Evolutionary conservation across 2,888 invertebrate genomes (phyloP), one percentile per base, ranked within the genome.

Genomic region (Drosophila falleni): DNA sequence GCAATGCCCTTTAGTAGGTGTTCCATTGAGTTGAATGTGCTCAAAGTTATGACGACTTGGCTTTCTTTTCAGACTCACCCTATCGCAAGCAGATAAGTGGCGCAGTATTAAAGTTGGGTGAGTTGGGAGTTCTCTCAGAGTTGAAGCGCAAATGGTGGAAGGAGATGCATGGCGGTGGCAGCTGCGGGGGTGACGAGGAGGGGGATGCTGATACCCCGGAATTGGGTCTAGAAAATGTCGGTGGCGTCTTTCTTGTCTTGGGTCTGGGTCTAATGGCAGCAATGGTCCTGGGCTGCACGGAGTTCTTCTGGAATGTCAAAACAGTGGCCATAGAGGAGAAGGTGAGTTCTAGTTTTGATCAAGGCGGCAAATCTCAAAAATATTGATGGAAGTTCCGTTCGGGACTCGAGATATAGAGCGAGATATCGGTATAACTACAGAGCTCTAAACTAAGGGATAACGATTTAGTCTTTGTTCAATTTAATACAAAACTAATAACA

Each of bases 61-160:
- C 3, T 10, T 37, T 37, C 1, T 39, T 6, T 9, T 1, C 13
- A 97, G 97, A 95, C 93, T 96, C 96, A 0, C 96, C 95, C 0
- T 97, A 96, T 89, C 94, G 97, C 33, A 96, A 96, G 1, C 94
- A 95, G 29, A 96, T 99, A 49, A 98, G 97, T 85, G 96, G 96
- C 64, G 97, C 97, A 0, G 97, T 99, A 9, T 92, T 99, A 10
- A 96, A 96, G 93, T 94, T 99, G 74, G 98, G 98, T 90, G 98
- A 99, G 92, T 95, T 95, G 74, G 98, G 98, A 0, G 94, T 94
- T 0, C 75, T 99, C 55, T 95, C 95, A 19, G 94, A 95, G 69
- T 93, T 99, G 49, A 98, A 98, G 93, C 95, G 96, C 47, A 96
- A 96, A 89, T 99, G 98, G 98, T 99, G 98, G 98, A 95, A 96